phyloP scores from a whole-genome alignment of 30 jellyfish, hydroid and myxozoan genomes.

The Hydractinia echinata region DNA sequence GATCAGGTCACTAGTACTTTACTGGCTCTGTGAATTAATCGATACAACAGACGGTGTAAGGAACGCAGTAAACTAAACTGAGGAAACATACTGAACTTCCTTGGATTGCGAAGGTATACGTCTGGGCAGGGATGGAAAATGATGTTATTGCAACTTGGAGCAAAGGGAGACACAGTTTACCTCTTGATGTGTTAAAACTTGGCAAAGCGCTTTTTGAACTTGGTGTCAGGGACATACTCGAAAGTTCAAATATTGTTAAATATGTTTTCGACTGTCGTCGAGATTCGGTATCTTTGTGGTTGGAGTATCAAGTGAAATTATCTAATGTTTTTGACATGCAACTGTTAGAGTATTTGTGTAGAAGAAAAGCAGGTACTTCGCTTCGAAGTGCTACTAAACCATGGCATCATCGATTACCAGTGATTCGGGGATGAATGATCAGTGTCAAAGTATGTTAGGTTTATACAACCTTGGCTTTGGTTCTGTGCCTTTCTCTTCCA shows the following conservation, averaged over 20 bases:
- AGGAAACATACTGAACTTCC: neutral
- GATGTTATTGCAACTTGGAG: slow-evolving; percentile 19
- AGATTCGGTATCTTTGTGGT: slow-evolving; percentile 32
- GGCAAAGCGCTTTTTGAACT: neutral
- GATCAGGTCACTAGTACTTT: too few species aligned
- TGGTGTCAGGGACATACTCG: slow-evolving; percentile 27
- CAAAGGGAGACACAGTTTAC: slow-evolving; percentile 14
- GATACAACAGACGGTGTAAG: too few species aligned
- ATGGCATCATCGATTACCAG: neutral
- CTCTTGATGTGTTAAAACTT: slow-evolving; percentile 19
- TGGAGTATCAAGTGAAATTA: slow-evolving; percentile 20
- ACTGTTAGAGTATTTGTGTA: slow-evolving; percentile 15
- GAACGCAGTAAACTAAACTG: neutral
- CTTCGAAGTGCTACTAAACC: neutral
- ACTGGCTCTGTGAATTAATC: too few species aligned
- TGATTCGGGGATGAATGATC: neutral
- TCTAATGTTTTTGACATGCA: slow-evolving; percentile 33
- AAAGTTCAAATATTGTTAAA: neutral
- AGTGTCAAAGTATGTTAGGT: neutral
- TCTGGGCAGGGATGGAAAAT: slow-evolving; percentile 25
- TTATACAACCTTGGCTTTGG: neutral
- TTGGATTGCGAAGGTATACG: slow-evolving; percentile 36
- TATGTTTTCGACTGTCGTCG: slow-evolving; percentile 45
- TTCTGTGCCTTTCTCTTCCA: neutral
- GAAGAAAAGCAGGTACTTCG: neutral